Conservation (phyloP, 2,113 vertebrate genomes). For the Todiramphus saurophagus region DNA sequence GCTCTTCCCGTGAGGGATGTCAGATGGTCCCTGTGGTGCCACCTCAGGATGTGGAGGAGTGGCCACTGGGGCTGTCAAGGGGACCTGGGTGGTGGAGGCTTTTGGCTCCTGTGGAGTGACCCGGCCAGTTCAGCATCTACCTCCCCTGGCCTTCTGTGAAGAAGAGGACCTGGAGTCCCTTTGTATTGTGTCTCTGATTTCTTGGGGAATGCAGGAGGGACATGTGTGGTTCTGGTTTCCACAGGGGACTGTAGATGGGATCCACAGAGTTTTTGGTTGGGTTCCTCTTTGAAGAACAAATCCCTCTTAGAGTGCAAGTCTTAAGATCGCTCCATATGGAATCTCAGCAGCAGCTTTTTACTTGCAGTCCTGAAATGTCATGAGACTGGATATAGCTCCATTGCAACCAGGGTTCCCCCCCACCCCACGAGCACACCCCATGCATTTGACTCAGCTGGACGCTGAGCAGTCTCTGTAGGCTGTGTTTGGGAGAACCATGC, state of each 20-base stretch:
- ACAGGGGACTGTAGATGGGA: not conserved
- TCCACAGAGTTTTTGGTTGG: not conserved
- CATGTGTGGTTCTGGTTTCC: fast-evolving
- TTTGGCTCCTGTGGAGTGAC: not conserved
- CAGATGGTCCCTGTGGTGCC: not conserved
- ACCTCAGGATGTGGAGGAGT: not conserved
- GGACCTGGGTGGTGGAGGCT: not conserved
- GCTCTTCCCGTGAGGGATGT: fast-evolving
- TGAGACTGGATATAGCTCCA: not conserved
- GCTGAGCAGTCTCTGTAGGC: not conserved
- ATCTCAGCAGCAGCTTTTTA: not conserved
- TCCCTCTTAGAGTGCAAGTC: not conserved
- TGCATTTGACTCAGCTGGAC: not conserved
- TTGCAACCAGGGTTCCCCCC: not conserved
- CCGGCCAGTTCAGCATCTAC: not conserved
- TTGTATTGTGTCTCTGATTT: not conserved
- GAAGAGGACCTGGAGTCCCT: not conserved
- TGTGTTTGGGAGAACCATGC: not conserved
- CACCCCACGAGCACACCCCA: fast-evolving
- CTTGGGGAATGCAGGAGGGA: not conserved
- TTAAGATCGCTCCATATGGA: not conserved
- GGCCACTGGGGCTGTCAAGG: not conserved
- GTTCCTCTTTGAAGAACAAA: not conserved
- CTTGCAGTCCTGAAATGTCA: fast-evolving
- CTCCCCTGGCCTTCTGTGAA: not conserved